Percentiles rank a stretch among this genome's conserved stretches.
Evolutionary conservation across 2,888 invertebrate species (phyloP).

Genomic region (Tetramorium bicarinatum): DNA sequence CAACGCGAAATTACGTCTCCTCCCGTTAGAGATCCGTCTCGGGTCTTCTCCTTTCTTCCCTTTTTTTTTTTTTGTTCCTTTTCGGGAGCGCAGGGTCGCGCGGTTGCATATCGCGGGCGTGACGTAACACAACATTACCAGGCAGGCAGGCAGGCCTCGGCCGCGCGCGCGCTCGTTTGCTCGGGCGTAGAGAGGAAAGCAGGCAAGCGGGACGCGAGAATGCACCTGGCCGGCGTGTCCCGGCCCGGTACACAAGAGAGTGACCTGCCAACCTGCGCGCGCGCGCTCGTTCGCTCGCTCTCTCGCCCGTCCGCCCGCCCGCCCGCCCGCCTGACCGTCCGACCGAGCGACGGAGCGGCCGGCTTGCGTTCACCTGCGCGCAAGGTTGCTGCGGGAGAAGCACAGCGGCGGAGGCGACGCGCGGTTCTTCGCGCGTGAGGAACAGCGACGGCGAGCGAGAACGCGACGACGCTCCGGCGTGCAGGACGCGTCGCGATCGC

Average conservation of each 20-base stretch:
- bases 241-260: constrained; percentile 78
- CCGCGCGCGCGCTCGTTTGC: constrained; percentile 58
- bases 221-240: constrained; percentile 79
- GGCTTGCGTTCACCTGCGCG: constrained; percentile 81
- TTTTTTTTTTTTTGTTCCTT: not conserved
- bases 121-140: constrained; percentile 42
- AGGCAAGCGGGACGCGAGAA: constrained; percentile 79
- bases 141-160: constrained; percentile 4
- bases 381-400: constrained; percentile 71
- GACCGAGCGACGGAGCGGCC: constrained; percentile 17
- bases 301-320: constrained; percentile 22
- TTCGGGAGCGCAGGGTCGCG: constrained; percentile 29
- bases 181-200: constrained; percentile 75
- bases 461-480: constrained; percentile 52
- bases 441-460: constrained; percentile 39
- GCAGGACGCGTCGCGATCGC: constrained; percentile 42
- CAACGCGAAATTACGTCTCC: not conserved
- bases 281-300: constrained; percentile 66
- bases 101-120: constrained; percentile 41
- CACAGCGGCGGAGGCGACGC: constrained; percentile 25
- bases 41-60: no score
- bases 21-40: not conserved
- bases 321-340: constrained; percentile 28
- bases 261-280: constrained; percentile 81
- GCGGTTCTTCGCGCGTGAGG: constrained; percentile 12